These are phyloP conservation scores for Alectura lathami DNA, from an alignment of 2,113 vertebrate genomes.

Conservation along the genomic window DNA sequence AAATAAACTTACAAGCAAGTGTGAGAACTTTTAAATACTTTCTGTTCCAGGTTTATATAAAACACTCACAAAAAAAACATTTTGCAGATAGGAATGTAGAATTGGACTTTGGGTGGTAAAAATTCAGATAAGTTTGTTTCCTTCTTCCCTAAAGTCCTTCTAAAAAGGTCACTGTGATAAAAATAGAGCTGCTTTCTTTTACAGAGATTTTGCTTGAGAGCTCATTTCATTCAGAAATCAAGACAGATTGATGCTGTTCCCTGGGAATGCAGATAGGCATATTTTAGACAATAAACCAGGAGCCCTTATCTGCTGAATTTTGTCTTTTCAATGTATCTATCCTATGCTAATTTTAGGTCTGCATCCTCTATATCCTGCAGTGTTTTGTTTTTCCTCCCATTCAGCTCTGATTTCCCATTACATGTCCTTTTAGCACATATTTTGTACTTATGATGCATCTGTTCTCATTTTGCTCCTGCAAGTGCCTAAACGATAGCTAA, in stretches of 20 bases:
- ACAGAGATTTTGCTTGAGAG: slow-evolving; percentile 37
- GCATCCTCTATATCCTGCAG: slow-evolving; percentile 8
- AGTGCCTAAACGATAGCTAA: slow-evolving; percentile 13
- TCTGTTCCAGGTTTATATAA: not conserved
- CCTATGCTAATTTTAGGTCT: slow-evolving; percentile 48
- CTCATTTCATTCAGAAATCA: slow-evolving; percentile 61
- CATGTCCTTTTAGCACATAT: slow-evolving; percentile 26
- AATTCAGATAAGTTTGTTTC: slow-evolving; percentile 10
- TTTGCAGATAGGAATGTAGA: not conserved
- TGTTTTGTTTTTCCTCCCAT: slow-evolving; percentile 27
- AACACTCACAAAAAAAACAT: not conserved
- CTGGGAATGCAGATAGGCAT: slow-evolving; percentile 59
- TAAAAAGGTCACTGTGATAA: slow-evolving; percentile 56
- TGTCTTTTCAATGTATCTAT: slow-evolving; percentile 23
- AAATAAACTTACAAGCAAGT: not conserved
- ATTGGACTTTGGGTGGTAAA: not conserved
- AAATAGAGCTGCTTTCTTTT: slow-evolving; percentile 46
- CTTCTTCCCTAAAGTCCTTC: slow-evolving; percentile 32
- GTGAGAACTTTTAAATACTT: not conserved
- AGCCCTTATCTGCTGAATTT: slow-evolving; percentile 49
- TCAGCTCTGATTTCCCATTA: slow-evolving; percentile 50
- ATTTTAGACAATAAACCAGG: slow-evolving; percentile 61
- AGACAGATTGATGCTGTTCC: slow-evolving; percentile 52
- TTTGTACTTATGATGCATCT: slow-evolving; percentile 53
- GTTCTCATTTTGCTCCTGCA: slow-evolving; percentile 20